These are phyloP conservation scores for Chelidonichthys spinosus DNA, from an alignment of 2,797 vertebrate genomes.

Conservation along the genomic window DNA sequence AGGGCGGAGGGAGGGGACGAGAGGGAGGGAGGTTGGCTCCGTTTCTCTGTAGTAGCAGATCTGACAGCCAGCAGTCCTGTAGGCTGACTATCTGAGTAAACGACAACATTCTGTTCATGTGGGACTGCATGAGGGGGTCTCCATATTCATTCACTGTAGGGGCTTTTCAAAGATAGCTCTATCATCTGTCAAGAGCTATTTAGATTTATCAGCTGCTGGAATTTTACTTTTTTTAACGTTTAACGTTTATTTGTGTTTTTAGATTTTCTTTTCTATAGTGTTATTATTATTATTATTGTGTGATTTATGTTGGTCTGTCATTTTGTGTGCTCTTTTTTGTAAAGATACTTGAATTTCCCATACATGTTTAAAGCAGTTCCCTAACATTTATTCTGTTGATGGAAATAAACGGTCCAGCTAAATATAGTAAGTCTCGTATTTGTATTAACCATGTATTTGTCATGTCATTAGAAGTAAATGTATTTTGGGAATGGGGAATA, in stretches of 20 bases:
- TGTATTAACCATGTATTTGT: not conserved
- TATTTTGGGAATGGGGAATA: not conserved
- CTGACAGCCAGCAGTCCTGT: slow-evolving; percentile 24
- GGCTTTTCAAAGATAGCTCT: not conserved
- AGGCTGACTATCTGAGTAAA: slow-evolving; percentile 24
- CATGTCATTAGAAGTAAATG: not conserved
- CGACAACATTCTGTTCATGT: slow-evolving; percentile 1
- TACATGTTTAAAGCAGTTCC: not conserved
- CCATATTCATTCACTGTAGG: not conserved
- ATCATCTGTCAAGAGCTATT: not conserved
- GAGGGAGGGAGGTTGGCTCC: slow-evolving; percentile 12
- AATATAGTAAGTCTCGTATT: too few relatives aligned
- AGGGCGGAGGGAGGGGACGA: slow-evolving; percentile 45
- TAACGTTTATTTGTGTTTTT: too few relatives aligned
- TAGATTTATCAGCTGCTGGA: not conserved
- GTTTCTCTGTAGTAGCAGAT: slow-evolving; percentile 7
- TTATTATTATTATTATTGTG: too few relatives aligned
- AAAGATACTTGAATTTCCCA: too few relatives aligned
- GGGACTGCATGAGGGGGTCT: not conserved
- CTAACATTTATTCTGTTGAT: not conserved
- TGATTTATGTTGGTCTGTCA: too few relatives aligned
- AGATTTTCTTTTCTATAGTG: too few relatives aligned
- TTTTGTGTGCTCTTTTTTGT: too few relatives aligned
- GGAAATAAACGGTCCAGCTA: not conserved
- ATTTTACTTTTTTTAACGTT: too few relatives aligned